Evolutionary conservation across 2,797 vertebrate species (phyloP), one percentile per base, ranked within the genome.

Genomic region (Malurus leucopterus): DNA sequence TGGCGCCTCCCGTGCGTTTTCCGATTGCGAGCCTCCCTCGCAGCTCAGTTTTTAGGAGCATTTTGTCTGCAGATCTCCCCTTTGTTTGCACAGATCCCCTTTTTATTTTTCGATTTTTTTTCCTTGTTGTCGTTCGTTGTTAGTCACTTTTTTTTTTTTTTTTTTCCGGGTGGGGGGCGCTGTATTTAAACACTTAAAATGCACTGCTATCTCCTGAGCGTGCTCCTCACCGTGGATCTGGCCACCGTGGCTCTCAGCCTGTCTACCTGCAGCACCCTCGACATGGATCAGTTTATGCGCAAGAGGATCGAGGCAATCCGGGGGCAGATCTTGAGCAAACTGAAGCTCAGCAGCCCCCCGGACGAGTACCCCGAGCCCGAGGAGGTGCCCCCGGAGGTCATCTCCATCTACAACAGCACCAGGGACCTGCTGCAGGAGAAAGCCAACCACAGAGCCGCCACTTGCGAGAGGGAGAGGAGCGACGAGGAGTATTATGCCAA

Each of bases 401-500:
- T 99, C 51, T 98, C 99, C 89, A 99, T 99, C 96, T 99, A 99
- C 96, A 99, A 99, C 97, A 99, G 99, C 96, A 99, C 99, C 34
- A 96, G 99, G 90, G 99, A 99, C 98, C 98, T 99, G 95, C 96
- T 99, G 94, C 98, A 98, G 95, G 98, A 99, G 97, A 99, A 99
- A 93, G 99, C 98, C 74, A 99, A 99, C 97, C 98, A 98, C 82
- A 97, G 99, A 79, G 99, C 98, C 8, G 98, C 98, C 86, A 98
- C 98, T 93, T 99, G 99, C 86, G 99, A 99, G 92, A 97, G 98
- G 49, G 99, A 99, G 97, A 96, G 98, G 47, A 99, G 98, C 92
- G 99, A 99, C 65, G 99, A 99, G 97, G 99, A 99, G 86, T 99
- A 99, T 77, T 99, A 99, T 50, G 99, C 99, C 91, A 99, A 99